Conservation (phyloP, 2,113 vertebrate genomes). For the Myrmecophaga tridactyla region DNA sequence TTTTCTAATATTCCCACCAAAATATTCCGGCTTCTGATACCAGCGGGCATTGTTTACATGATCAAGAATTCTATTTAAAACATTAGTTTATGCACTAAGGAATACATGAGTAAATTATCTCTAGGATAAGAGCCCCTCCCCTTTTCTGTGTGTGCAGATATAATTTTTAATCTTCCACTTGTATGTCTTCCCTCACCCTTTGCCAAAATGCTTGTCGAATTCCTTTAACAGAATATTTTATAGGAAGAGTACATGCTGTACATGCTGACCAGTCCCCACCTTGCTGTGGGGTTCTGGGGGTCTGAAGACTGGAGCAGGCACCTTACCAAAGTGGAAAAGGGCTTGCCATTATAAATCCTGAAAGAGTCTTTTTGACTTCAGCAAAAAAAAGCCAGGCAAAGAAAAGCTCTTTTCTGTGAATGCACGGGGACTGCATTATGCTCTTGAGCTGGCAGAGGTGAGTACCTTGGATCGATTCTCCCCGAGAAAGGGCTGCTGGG, state of each 20-base stretch:
- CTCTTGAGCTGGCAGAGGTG: conserved; percentile 32
- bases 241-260: conserved; percentile 29
- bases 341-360: conserved; percentile 40
- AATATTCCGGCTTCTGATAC: background rate
- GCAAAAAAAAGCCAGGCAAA: conserved; percentile 55
- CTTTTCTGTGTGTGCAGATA: background rate
- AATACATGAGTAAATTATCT: background rate
- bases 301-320: conserved; percentile 54
- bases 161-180: conserved; percentile 12
- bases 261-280: background rate
- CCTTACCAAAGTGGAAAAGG: conserved; percentile 52
- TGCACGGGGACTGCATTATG: conserved; percentile 21
- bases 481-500: conserved; percentile 25
- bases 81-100: background rate
- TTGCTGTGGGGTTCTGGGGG: background rate
- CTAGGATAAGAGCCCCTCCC: background rate
- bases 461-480: conserved; percentile 46
- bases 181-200: background rate
- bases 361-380: conserved; percentile 56
- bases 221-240: background rate
- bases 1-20: background rate
- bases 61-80: conserved; percentile 11
- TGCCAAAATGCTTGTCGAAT: background rate
- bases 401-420: conserved; percentile 49
- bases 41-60: background rate